Conservation (phyloP, 2,797 vertebrate species). For the Sus cebifrons region DNA sequence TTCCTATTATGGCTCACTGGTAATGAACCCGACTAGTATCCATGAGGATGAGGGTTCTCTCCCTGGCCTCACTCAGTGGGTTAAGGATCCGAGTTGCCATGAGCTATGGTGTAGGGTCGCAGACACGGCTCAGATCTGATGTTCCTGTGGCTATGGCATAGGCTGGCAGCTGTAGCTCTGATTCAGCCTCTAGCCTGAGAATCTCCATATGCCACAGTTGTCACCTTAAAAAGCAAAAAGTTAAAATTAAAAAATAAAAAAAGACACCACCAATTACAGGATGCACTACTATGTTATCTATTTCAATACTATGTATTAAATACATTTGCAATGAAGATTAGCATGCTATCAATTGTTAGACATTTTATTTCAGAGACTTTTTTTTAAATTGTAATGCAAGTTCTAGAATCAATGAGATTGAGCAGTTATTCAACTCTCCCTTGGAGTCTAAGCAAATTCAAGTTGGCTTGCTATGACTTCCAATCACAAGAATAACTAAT, state of each 20-base stretch:
- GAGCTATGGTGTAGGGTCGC: too few relatives aligned
- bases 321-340: neutral
- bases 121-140: too few relatives aligned
- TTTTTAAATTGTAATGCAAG: neutral
- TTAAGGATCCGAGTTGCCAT: too few relatives aligned
- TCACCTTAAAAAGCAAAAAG: too few relatives aligned
- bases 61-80: too few relatives aligned
- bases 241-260: neutral
- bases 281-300: neutral
- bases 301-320: neutral
- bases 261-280: neutral
- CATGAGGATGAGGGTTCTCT: too few relatives aligned
- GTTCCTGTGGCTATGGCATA: too few relatives aligned
- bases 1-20: too few relatives aligned
- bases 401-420: constrained; percentile 66
- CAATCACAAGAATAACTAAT: constrained; percentile 16
- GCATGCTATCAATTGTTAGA: neutral
- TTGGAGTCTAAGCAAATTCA: constrained; percentile 60
- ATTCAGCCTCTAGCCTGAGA: too few relatives aligned
- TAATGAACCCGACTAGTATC: too few relatives aligned
- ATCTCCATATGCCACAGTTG: too few relatives aligned
- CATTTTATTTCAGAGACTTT: constrained; percentile 16
- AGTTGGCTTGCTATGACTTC: constrained; percentile 50
- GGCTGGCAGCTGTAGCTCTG: too few relatives aligned
- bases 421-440: constrained; percentile 8